Base-by-base conservation (phyloP, 30 jellyfish, hydroid and myxozoan genomes). In the Phacellophora camtschatica region DNA sequence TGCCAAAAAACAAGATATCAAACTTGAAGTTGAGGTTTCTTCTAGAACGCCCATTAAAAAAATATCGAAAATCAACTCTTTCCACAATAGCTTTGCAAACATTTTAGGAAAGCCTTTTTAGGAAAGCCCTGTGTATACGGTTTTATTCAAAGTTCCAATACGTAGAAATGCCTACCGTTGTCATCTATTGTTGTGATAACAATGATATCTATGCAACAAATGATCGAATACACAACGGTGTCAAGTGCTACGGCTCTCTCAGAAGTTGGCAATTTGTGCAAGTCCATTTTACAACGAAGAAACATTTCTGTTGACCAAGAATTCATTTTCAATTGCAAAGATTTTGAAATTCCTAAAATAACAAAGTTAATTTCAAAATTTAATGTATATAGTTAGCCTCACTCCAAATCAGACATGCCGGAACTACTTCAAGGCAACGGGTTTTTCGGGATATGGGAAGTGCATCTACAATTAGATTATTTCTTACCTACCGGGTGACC, bases 231-330 rank as follows among this genome's bases (percentile, higher is more conserved):
- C 29, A 84, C 74, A 10, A 84, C 56, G n/a, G 62, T 64, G 48
- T 71, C 75, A 7, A 58, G 34, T 12, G 71, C 50, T 34, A 59
- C 29, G 4, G 45, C 32, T 10, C 74, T 50, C 31, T 84, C 95
- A 16, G 68, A 48, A 4, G 73, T 31, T 32, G 80, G 74, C 48
- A 84, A 36, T 42, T 84, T 62, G 39, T 71, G 88, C 71, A 84
- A 57, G 16, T 39, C 70, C 37, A 16, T 64, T 61, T 84, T 84
- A 31, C 86, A 67, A 30, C 54, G 48, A 22, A 62, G 3, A 48
- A 84, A 84, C 72, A 48, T 58, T 46, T 63, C 86, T 16, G 32
- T 57, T 3, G 88, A 57, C 95, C 95, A 84, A 12, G 5, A 32
- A 24, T 84, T 71, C 18, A 84, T 71, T 46, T 71, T 54, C 49